Percentiles rank a stretch among this genome's conserved stretches.
These are phyloP conservation scores for Coelopa pilipes DNA, from an alignment of 2,888 invertebrate genomes.

Conservation along the genomic window DNA sequence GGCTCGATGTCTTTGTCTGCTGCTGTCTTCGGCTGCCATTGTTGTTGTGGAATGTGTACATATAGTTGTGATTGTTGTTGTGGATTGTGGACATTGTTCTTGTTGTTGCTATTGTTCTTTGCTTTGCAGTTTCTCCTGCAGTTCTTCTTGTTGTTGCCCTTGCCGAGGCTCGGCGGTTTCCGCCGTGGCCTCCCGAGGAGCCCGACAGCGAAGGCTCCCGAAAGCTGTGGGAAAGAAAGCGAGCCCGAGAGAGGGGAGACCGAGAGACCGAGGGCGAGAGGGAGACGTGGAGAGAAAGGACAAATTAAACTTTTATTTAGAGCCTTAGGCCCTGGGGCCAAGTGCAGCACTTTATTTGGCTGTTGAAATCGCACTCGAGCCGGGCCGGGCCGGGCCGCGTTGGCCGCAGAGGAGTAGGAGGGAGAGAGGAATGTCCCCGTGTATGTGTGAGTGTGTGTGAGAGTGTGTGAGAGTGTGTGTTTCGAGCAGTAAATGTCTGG, in stretches of 20 bases:
- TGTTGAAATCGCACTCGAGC: neutral
- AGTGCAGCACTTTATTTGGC: conserved; percentile 17
- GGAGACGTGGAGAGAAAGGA: neutral
- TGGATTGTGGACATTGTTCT: no score
- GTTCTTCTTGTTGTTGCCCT: conserved; percentile 35
- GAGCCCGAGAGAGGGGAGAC: no score
- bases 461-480: neutral
- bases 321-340: conserved; percentile 3
- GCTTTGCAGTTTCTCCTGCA: neutral
- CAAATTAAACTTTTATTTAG: conserved; percentile 18
- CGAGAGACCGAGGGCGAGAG: no score
- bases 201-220: no score
- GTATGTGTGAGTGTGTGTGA: neutral
- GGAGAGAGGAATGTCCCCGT: no score
- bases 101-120: neutral
- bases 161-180: neutral
- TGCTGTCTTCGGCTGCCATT: neutral
- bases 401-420: no score
- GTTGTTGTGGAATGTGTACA: no score
- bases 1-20: neutral
- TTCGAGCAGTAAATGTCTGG: conserved; percentile 31
- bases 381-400: neutral
- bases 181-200: neutral
- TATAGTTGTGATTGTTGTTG: no score
- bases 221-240: no score